Conservation (phyloP, 2,888 invertebrate species). For the Netelia inedita region DNA sequence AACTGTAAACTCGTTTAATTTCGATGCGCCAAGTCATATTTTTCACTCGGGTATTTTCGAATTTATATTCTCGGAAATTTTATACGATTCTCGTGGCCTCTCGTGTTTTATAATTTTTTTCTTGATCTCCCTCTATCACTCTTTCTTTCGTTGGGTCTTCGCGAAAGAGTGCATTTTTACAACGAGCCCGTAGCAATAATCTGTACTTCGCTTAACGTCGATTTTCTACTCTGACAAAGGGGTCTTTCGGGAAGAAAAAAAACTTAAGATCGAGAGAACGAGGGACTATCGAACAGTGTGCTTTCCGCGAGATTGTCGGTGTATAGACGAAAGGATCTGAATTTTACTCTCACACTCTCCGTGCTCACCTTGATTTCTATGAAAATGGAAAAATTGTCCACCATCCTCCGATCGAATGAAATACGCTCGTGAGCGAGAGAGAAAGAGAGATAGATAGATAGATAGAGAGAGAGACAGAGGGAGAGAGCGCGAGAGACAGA, state of each 20-base stretch:
- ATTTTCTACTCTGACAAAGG: neutral
- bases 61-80: neutral
- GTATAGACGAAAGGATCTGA: slow-evolving; percentile 12
- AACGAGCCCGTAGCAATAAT: neutral
- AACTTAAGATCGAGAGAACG: neutral
- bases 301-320: slow-evolving; percentile 17
- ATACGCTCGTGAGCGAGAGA: slow-evolving; percentile 13
- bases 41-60: neutral
- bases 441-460: slow-evolving; percentile 27
- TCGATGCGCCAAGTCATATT: neutral
- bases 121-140: neutral
- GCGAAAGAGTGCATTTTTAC: neutral
- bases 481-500: slow-evolving; percentile 31
- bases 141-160: neutral
- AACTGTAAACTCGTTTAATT: neutral
- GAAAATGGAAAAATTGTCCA: slow-evolving; percentile 50
- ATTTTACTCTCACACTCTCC: slow-evolving; percentile 21
- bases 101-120: neutral
- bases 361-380: slow-evolving; percentile 30
- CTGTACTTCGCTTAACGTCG: neutral
- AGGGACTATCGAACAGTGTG: slow-evolving; percentile 12
- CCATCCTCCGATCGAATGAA: slow-evolving; percentile 39
- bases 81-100: neutral
- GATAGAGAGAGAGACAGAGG: slow-evolving; percentile 29
- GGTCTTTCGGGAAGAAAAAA: neutral